Percentiles rank a stretch among this genome's conserved stretches.
Conservation (phyloP, 2,888 invertebrate species). For the Blastobasis adustella region DNA sequence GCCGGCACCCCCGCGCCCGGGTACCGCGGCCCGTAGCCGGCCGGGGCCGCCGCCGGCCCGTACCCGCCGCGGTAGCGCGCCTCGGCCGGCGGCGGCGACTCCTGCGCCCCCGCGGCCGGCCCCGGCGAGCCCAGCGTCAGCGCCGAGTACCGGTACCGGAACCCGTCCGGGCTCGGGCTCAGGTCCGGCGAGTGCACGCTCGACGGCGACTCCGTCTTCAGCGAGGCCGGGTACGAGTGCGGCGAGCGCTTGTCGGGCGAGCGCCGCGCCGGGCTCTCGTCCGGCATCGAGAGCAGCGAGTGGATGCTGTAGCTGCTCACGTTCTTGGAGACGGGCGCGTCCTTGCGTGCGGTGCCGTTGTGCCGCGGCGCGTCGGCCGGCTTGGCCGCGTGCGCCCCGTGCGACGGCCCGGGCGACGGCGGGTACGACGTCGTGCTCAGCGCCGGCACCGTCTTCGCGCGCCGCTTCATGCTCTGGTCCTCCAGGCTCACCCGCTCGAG, state of each 20-base stretch:
- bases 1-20: constrained; percentile 25
- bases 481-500: constrained; percentile 84
- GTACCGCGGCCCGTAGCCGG: constrained; percentile 14
- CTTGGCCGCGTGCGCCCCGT: constrained; percentile 31
- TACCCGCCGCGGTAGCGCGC: constrained; percentile 42
- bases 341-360: constrained; percentile 42
- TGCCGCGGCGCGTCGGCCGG: constrained; percentile 33
- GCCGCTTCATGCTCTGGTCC: constrained; percentile 78
- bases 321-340: constrained; percentile 49
- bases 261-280: constrained; percentile 52
- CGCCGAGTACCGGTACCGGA: constrained; percentile 53
- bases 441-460: constrained; percentile 55
- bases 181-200: constrained; percentile 57
- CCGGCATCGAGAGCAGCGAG: constrained; percentile 83
- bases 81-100: constrained; percentile 48
- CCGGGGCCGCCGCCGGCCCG: constrained; percentile 36
- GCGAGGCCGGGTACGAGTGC: constrained; percentile 43
- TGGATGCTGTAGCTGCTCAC: constrained; percentile 90
- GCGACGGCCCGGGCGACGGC: constrained; percentile 37
- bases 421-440: constrained; percentile 40
- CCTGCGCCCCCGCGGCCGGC: constrained; percentile 36
- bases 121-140: constrained; percentile 47
- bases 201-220: constrained; percentile 36
- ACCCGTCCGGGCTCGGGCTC: constrained; percentile 59
- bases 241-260: constrained; percentile 44